Percentiles rank a stretch among this genome's conserved stretches.
Evolutionary conservation across 2,888 invertebrate species (phyloP).

Genomic region (Heliconius aoede): DNA sequence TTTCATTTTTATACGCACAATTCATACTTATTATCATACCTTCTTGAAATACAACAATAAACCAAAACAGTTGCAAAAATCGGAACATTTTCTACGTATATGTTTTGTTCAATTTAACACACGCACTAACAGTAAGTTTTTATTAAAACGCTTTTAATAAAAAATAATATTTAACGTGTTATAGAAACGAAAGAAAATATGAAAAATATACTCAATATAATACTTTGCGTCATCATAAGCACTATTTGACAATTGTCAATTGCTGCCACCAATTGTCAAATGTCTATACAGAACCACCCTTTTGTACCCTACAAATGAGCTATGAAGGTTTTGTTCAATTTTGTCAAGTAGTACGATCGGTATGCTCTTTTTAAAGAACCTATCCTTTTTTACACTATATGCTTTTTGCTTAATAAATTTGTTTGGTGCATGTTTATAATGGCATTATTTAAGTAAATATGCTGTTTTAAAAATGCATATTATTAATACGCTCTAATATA

Average conservation of each 20-base stretch:
- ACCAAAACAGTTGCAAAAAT: constrained; percentile 56
- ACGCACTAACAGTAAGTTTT: background rate
- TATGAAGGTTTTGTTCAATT: too few species aligned
- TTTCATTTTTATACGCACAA: background rate
- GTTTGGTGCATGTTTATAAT: too few species aligned
- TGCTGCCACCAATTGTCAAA: background rate
- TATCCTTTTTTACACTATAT: too few species aligned
- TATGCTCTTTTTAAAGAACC: too few species aligned
- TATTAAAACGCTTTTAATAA: constrained; percentile 32
- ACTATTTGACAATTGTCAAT: constrained; percentile 8
- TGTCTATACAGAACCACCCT: too few species aligned
- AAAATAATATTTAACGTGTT: background rate
- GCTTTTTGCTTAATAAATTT: too few species aligned
- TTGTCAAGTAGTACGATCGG: too few species aligned
- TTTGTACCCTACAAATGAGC: too few species aligned
- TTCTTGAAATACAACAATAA: constrained; percentile 46
- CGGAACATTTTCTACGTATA: constrained; percentile 55
- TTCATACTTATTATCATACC: constrained; percentile 31
- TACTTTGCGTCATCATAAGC: constrained; percentile 55
- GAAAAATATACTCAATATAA: constrained; percentile 47
- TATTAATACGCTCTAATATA: too few species aligned
- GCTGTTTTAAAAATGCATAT: too few species aligned
- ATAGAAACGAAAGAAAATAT: constrained; percentile 19
- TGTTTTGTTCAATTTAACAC: background rate
- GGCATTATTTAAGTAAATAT: too few species aligned